Evolutionary conservation across 1,140 invertebrate species (phyloP).

Genomic region (Luehdorfia chinensis): DNA sequence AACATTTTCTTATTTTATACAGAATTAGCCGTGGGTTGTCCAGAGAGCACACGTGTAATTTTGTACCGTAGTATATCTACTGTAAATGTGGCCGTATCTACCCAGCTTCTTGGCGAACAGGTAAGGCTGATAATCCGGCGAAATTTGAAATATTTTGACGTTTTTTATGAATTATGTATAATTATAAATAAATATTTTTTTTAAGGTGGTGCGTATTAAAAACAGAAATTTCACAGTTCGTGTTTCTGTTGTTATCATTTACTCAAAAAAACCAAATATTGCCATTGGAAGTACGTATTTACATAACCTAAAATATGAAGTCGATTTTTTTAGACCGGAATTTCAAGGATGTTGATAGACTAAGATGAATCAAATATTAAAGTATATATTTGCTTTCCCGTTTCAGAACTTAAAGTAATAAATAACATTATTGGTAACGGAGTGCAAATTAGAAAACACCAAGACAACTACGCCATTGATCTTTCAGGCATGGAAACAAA

Average conservation of each 20-base stretch:
- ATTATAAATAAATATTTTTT: too few relatives aligned
- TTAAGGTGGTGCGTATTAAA: slow-evolving; percentile 34
- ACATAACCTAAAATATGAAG: too few relatives aligned
- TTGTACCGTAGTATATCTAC: slow-evolving; percentile 34
- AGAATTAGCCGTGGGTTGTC: slow-evolving; percentile 41
- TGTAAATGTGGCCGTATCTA: slow-evolving; percentile 23
- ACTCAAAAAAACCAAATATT: slow-evolving; percentile 15
- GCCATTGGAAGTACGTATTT: slow-evolving; percentile 32
- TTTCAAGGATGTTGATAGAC: too few relatives aligned
- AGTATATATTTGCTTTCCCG: too few relatives aligned
- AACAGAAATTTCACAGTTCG: slow-evolving; percentile 28
- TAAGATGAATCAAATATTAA: background rate
- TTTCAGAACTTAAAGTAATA: slow-evolving; percentile 12
- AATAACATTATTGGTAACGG: slow-evolving; percentile 9
- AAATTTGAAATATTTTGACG: background rate
- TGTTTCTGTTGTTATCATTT: slow-evolving; percentile 24
- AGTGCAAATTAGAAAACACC: slow-evolving; percentile 8
- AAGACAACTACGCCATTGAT: background rate
- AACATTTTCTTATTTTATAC: too few relatives aligned
- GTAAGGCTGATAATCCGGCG: slow-evolving; percentile 16
- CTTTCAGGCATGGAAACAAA: background rate
- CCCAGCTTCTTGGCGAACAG: slow-evolving; percentile 22
- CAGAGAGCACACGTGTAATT: slow-evolving; percentile 19
- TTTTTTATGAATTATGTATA: background rate
- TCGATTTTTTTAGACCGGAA: too few relatives aligned